Conservation (phyloP, 2,888 invertebrate species). For the Sarcophaga carnaria region DNA sequence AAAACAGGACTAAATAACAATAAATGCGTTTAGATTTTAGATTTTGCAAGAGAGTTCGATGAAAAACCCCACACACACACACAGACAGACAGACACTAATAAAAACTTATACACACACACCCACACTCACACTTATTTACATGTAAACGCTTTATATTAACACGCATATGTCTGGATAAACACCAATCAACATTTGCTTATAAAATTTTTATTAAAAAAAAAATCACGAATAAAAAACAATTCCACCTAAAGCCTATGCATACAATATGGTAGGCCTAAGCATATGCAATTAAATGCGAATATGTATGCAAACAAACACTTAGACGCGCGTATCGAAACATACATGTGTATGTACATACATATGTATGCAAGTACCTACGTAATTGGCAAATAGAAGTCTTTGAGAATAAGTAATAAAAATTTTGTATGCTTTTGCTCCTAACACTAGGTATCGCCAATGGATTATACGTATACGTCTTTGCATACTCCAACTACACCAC, state of each 20-base stretch:
- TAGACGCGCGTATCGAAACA: neutral
- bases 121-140: neutral
- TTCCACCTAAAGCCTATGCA: too few relatives aligned
- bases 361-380: constrained; percentile 10
- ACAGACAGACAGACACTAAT: too few relatives aligned
- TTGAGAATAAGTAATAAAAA: constrained; percentile 54
- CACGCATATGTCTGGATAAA: neutral
- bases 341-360: constrained; percentile 29
- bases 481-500: neutral
- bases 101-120: too few relatives aligned
- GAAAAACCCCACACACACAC: neutral
- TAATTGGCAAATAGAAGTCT: constrained; percentile 63
- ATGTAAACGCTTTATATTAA: neutral
- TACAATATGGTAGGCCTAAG: too few relatives aligned
- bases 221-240: neutral
- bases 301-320: constrained; percentile 20
- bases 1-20: constrained; percentile 57
- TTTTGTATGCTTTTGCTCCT: constrained; percentile 1
- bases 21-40: constrained; percentile 46
- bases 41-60: neutral
- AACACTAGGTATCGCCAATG: neutral
- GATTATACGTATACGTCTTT: neutral
- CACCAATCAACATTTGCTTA: neutral
- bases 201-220: neutral
- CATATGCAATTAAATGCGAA: neutral